These are phyloP conservation scores for Rhea pennata DNA, from an alignment of 2,113 vertebrate genomes.

Conservation along the genomic window DNA sequence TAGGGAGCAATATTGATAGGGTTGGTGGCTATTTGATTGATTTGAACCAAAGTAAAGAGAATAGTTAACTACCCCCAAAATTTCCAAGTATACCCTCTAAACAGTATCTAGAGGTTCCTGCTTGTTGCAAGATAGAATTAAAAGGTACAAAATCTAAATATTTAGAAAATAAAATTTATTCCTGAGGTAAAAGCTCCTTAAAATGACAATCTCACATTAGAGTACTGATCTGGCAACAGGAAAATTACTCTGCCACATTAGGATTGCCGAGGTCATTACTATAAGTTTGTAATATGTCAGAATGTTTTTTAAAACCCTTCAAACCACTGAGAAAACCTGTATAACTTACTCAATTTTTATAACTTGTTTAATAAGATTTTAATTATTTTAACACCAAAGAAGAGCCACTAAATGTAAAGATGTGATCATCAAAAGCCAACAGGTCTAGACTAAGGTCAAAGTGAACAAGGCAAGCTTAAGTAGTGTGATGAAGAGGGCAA, in stretches of 20 bases:
- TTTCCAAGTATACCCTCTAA: background rate
- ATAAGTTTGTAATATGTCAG: background rate
- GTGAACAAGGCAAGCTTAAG: background rate
- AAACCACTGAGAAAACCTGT: background rate
- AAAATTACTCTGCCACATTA: background rate
- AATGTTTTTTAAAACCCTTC: background rate
- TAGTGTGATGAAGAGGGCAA: background rate
- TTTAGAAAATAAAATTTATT: background rate
- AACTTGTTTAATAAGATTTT: background rate
- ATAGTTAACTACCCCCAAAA: background rate
- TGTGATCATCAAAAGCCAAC: background rate
- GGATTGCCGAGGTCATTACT: background rate
- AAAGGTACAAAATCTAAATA: background rate
- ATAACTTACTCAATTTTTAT: background rate
- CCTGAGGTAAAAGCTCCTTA: background rate
- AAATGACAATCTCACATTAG: background rate
- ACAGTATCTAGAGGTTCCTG: background rate
- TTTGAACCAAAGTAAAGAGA: background rate
- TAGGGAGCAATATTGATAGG: slow-evolving; percentile 1
- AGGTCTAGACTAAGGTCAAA: background rate
- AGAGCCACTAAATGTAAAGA: background rate
- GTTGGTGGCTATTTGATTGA: slow-evolving; percentile 16
- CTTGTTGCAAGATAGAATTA: background rate
- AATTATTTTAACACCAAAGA: background rate
- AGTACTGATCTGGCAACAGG: background rate